A percentile compares a stretch with the other conserved stretches of the same genome.
Evolutionary conservation across 2,888 invertebrate species (phyloP).

Genomic region (Dorcus hopei): DNA sequence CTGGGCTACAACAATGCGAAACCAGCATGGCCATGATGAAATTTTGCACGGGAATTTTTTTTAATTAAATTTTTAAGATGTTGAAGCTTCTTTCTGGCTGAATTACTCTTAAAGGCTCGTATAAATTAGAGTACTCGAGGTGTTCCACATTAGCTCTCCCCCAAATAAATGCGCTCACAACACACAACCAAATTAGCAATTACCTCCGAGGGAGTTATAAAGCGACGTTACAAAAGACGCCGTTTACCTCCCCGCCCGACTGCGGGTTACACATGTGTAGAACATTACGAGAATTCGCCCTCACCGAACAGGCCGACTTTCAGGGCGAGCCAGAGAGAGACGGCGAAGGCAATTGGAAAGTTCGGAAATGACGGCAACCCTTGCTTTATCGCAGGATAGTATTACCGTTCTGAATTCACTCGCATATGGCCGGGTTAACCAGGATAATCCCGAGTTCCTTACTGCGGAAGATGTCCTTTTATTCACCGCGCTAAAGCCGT

Average conservation of each 20-base stretch:
- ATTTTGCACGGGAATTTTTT: too few species aligned
- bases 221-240: slow-evolving; percentile 32
- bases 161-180: neutral
- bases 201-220: slow-evolving; percentile 31
- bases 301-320: slow-evolving; percentile 1
- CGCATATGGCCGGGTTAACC: slow-evolving; percentile 38
- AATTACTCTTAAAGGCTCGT: too few species aligned
- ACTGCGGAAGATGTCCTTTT: slow-evolving; percentile 32
- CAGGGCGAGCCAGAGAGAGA: neutral
- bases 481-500: neutral
- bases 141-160: neutral
- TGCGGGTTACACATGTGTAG: slow-evolving; percentile 23
- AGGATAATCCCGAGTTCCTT: slow-evolving; percentile 38
- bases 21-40: too few species aligned
- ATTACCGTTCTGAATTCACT: slow-evolving; percentile 37
- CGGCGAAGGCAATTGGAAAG: neutral
- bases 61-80: too few species aligned
- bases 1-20: too few species aligned
- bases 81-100: too few species aligned
- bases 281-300: slow-evolving; percentile 16
- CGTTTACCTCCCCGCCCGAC: slow-evolving; percentile 27
- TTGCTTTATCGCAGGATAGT: slow-evolving; percentile 36
- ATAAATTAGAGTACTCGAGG: too few species aligned
- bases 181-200: slow-evolving; percentile 31
- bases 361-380: slow-evolving; percentile 28